Evolutionary conservation across 1,140 invertebrate genomes (phyloP).

Genomic region (Lordiphosa stackelbergi): DNA sequence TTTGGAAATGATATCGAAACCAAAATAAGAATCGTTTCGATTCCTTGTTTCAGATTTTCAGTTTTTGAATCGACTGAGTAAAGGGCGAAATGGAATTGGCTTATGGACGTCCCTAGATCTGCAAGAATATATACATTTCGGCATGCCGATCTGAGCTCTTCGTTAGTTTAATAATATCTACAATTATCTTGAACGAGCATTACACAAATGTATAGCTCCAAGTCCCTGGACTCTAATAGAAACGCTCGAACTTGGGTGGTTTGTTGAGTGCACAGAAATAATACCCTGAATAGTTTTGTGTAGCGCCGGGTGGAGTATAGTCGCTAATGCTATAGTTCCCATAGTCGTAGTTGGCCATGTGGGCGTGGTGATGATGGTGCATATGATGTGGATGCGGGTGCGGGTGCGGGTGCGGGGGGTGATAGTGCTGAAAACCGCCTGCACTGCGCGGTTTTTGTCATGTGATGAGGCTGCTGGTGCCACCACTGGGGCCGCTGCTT

Average conservation of each 20-base stretch:
- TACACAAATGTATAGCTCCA: neutral
- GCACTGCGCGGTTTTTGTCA: conserved; percentile 78
- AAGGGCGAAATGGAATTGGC: too few species aligned
- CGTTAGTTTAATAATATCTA: neutral
- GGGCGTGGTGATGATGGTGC: conserved; percentile 49
- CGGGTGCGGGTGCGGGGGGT: conserved; percentile 58
- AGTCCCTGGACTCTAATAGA: conserved; percentile 53
- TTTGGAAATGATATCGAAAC: too few species aligned
- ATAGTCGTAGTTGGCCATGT: conserved; percentile 68
- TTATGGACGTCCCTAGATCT: too few species aligned
- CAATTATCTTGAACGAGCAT: neutral
- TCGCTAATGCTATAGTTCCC: conserved; percentile 74
- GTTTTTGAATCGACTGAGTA: too few species aligned
- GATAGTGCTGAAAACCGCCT: conserved; percentile 75
- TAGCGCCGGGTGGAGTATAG: conserved; percentile 74
- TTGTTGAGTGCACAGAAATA: conserved; percentile 77
- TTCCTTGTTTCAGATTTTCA: too few species aligned
- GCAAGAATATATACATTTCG: neutral
- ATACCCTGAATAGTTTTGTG: conserved; percentile 77
- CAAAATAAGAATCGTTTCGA: too few species aligned
- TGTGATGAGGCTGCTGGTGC: conserved; percentile 78
- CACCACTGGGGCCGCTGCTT: conserved; percentile 40
- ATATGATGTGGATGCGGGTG: conserved; percentile 38
- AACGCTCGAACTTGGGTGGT: conserved; percentile 73
- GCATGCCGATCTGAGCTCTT: neutral